Percentiles rank a stretch among this genome's conserved stretches.
Conservation (phyloP, 1,140 invertebrate species). For the Elymnias hypermnestra region DNA sequence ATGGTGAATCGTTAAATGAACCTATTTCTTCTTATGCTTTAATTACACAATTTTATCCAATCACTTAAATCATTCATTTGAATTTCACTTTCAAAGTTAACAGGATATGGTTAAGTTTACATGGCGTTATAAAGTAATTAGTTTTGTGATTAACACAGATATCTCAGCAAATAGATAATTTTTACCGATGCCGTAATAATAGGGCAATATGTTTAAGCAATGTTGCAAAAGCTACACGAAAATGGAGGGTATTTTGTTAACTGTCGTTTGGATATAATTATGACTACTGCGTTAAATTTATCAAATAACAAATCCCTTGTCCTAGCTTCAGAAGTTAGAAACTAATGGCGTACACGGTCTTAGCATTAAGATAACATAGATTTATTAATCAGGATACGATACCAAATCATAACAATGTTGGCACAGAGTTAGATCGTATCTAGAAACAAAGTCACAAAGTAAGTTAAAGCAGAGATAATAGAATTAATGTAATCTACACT, state of each 20-base stretch:
- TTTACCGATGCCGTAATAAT: not conserved
- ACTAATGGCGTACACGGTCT: constrained; percentile 2
- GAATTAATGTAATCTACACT: not conserved
- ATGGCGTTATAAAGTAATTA: no score
- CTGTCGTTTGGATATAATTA: constrained; percentile 17
- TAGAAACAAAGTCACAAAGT: not conserved
- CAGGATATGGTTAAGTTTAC: no score
- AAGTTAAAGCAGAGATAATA: not conserved
- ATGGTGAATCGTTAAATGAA: no score
- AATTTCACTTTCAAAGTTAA: no score
- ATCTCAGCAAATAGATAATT: not conserved
- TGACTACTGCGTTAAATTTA: constrained; percentile 11
- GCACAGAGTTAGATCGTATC: not conserved
- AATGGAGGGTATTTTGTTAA: constrained; percentile 7
- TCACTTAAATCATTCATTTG: no score
- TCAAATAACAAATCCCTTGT: constrained; percentile 13
- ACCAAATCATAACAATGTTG: constrained; percentile 7
- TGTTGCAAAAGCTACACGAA: not conserved
- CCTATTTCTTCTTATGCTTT: no score
- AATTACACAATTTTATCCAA: no score
- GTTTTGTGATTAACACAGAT: no score
- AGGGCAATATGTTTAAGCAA: not conserved
- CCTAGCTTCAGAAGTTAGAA: not conserved
- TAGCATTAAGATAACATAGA: constrained; percentile 4
- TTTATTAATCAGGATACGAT: constrained; percentile 21